Percentiles rank a stretch among this genome's conserved stretches.
Evolutionary conservation across 2,113 vertebrate species (phyloP).

Genomic region (Potamarius usumacintae): DNA sequence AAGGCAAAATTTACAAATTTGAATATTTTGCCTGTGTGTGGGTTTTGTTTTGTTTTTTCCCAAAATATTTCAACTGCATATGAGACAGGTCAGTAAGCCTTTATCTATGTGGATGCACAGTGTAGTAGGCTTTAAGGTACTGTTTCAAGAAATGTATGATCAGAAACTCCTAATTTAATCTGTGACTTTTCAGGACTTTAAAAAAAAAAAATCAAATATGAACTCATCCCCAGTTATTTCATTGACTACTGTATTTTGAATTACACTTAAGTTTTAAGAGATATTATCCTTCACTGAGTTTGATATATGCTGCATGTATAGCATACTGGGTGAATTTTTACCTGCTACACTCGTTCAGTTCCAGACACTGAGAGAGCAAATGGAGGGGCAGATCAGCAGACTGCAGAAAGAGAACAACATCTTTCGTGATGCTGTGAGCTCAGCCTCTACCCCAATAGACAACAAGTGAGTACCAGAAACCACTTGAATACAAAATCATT

Average conservation of each 20-base stretch:
- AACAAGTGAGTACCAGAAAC: conserved; percentile 84
- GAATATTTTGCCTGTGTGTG: background rate
- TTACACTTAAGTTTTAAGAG: background rate
- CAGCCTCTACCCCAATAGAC: conserved; percentile 94
- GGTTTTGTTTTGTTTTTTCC: background rate
- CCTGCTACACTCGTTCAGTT: conserved; percentile 70
- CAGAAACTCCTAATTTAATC: background rate
- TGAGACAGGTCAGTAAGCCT: background rate
- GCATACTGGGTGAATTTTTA: background rate
- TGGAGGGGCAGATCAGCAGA: conserved; percentile 89
- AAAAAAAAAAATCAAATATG: background rate
- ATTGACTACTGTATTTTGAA: background rate
- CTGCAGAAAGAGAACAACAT: conserved; percentile 97
- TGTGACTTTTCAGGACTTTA: background rate
- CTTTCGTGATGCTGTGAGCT: conserved; percentile 95
- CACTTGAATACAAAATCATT: background rate
- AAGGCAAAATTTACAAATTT: background rate
- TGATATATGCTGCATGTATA: background rate
- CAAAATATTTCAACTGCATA: background rate
- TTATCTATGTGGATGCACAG: background rate
- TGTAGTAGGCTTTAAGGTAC: background rate
- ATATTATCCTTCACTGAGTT: background rate
- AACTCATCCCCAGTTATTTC: background rate
- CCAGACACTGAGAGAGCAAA: conserved; percentile 89
- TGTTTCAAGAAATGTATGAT: background rate